These are phyloP conservation scores for Eulemur rufifrons DNA, from an alignment of 2,113 vertebrate species.

Conservation along the genomic window DNA sequence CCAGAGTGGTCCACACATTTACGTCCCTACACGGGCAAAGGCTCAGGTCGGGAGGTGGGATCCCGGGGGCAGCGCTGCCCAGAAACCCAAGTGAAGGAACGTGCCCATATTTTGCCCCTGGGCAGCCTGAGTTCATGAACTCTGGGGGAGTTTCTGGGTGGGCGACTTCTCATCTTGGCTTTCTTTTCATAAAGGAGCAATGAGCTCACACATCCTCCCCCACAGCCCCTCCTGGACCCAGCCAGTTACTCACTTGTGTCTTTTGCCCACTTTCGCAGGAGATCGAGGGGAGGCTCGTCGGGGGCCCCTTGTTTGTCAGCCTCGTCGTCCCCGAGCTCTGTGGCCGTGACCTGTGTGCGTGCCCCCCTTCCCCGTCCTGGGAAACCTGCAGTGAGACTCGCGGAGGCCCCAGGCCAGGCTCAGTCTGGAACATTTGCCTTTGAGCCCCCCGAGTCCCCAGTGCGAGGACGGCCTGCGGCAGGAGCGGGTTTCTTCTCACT, in stretches of 20 bases:
- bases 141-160: background rate
- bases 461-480: background rate
- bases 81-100: slow-evolving; percentile 36
- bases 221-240: background rate
- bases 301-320: too few relatives aligned
- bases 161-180: background rate
- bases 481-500: slow-evolving; percentile 52
- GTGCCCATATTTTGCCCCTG: slow-evolving; percentile 27
- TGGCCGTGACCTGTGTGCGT: rapidly evolving
- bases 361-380: background rate
- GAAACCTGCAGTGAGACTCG: background rate
- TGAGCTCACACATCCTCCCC: background rate
- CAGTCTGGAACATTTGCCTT: slow-evolving; percentile 51
- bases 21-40: rapidly evolving
- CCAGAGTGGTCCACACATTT: rapidly evolving
- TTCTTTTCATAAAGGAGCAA: background rate
- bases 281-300: rapidly evolving
- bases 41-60: background rate
- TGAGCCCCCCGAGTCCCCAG: slow-evolving; percentile 46
- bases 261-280: background rate
- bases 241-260: background rate
- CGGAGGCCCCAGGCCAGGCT: background rate
- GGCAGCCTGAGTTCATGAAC: background rate
- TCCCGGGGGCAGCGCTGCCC: background rate
- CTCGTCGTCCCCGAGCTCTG: rapidly evolving